Conservation (phyloP, 2,113 vertebrate species). For the Pseudorhombus dupliciocellatus region DNA sequence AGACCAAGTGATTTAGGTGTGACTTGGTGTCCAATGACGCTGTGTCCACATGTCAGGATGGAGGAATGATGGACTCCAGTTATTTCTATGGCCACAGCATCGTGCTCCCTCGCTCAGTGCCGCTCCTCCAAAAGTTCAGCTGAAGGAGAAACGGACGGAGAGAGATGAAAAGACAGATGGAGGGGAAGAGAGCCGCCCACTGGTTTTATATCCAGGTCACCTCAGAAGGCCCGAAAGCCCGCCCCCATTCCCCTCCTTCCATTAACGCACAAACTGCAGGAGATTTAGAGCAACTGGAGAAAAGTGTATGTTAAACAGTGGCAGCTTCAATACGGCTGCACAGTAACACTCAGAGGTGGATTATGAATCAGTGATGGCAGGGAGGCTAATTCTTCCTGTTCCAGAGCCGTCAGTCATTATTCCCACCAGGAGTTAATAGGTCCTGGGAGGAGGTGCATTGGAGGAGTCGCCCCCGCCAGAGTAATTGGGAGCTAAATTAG, state of each 20-base stretch:
- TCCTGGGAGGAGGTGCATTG: constrained; percentile 30
- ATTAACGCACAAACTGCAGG: constrained; percentile 36
- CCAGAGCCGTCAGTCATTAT: constrained; percentile 66
- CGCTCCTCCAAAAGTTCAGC: constrained; percentile 8
- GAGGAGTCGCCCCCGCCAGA: not conserved
- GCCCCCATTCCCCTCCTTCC: constrained; percentile 31
- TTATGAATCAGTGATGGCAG: constrained; percentile 68
- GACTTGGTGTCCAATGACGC: too few species aligned
- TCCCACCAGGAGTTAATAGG: constrained; percentile 65
- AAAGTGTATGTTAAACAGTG: constrained; percentile 66
- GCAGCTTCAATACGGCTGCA: constrained; percentile 66
- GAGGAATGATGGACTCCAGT: too few species aligned
- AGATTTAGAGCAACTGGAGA: constrained; percentile 62
- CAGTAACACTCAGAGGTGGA: constrained; percentile 69
- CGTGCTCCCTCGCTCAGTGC: too few species aligned
- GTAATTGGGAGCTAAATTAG: constrained; percentile 41
- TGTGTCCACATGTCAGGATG: too few species aligned
- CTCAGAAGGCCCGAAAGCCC: constrained; percentile 44
- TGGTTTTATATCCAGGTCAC: constrained; percentile 33
- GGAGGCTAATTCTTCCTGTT: constrained; percentile 54
- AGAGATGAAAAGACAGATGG: constrained; percentile 33
- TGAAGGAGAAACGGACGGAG: not conserved
- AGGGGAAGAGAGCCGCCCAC: constrained; percentile 24
- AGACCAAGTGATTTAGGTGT: too few species aligned
- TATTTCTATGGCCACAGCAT: too few species aligned